phyloP scores from a whole-genome alignment of 1,140 invertebrate genomes.

The Atta cephalotes region DNA sequence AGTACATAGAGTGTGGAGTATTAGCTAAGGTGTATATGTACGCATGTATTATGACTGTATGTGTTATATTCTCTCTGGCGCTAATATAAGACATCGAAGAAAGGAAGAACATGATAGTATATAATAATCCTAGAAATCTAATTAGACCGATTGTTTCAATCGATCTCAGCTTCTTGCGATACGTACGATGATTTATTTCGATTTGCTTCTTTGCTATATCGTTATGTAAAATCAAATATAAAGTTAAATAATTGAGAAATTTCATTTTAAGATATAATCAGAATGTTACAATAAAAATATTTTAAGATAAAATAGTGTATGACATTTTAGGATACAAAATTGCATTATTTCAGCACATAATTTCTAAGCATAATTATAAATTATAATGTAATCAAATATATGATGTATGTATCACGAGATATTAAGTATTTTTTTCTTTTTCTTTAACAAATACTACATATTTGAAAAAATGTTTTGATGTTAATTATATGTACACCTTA shows the following conservation, averaged over 20 bases:
- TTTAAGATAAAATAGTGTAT: background rate
- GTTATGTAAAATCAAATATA: slow-evolving; percentile 1
- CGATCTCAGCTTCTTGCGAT: background rate
- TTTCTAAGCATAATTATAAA: background rate
- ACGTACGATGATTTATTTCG: background rate
- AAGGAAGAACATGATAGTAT: background rate
- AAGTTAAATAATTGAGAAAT: background rate
- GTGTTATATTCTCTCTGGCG: slow-evolving; percentile 1
- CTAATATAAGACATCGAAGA: slow-evolving; percentile 9
- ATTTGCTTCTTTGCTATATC: background rate
- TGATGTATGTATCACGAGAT: background rate
- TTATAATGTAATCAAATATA: background rate
- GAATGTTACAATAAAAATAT: background rate
- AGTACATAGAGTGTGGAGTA: slow-evolving; percentile 26
- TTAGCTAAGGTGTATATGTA: background rate
- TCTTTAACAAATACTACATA: background rate
- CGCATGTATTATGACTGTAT: background rate
- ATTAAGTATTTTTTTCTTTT: too few species aligned
- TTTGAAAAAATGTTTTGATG: background rate
- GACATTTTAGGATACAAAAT: background rate
- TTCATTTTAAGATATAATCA: background rate
- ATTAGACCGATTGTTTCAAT: slow-evolving; percentile 11
- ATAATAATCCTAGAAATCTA: slow-evolving; percentile 2
- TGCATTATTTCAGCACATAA: background rate
- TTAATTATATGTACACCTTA: background rate